Evolutionary conservation across 2,797 vertebrate genomes (phyloP), one percentile per base, ranked within the genome.

Genomic region (Caiman crocodilus): DNA sequence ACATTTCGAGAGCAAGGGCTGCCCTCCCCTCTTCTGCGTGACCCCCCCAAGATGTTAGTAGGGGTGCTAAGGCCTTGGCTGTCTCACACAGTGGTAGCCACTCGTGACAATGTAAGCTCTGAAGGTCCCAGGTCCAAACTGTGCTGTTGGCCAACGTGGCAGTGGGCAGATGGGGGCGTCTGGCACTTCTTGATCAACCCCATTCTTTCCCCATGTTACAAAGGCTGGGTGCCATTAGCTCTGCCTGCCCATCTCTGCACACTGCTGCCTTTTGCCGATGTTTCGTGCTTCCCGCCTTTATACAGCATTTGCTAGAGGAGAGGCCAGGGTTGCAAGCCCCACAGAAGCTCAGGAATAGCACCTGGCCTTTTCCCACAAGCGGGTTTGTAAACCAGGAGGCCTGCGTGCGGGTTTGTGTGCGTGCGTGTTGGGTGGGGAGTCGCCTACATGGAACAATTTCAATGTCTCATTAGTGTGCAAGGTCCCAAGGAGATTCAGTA

Each of bases 51-150:
- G 28, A 76, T 64, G 23, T 18, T 74, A 16, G 5, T 15, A 63
- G 32, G 57, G 15, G 5, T 3, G 20, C 0, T 1, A 18, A 17
- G 30, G 63, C 59, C 26, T 42, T 7, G 42, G 42, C 60, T 26
- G 5, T 14, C 25, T 61, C 60, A 59, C 6, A 59, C 20, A 59
- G 58, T 59, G 20, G 58, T 21, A 61, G 6, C 23, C 26, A 10
- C 10, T 61, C 42, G 11, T 42, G 42, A 20, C 23, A 23, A 23
- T 60, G 77, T 80, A 28, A 7, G 57, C 15, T 82, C 60, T 42
- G 73, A 82, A 79, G 79, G 25, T 28, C 50, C 35, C 6, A 1
- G 17, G 30, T 28, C 42, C 64, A 59, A 42, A 18, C 26, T 25
- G 20, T 71, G 23, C 60, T 5, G 2, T 1, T n/a, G 77, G 69